Evolutionary conservation across 2,113 vertebrate genomes (phyloP).

Genomic region (Gyps fulvus): DNA sequence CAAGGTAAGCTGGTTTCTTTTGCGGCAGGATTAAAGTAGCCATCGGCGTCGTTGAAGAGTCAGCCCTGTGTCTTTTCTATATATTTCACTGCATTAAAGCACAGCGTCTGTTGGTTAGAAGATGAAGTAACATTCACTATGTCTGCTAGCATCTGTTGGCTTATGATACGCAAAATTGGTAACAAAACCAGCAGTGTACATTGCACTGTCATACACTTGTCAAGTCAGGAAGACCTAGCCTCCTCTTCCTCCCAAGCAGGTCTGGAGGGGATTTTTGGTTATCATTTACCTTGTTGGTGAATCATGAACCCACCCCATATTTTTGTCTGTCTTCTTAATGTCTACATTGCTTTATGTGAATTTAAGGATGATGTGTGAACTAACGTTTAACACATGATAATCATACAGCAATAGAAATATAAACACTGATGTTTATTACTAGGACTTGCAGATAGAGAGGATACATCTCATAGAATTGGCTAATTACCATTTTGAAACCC

Average conservation of each 20-base stretch:
- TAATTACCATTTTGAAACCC: not conserved
- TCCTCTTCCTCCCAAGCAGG: not conserved
- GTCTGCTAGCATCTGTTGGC: not conserved
- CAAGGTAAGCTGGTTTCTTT: not conserved
- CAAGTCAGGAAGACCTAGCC: not conserved
- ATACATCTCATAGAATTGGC: not conserved
- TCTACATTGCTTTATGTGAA: not conserved
- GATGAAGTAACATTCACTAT: not conserved
- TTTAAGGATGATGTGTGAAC: not conserved
- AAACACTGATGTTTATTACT: not conserved
- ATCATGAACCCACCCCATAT: not conserved
- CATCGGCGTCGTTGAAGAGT: fast-evolving
- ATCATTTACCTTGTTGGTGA: not conserved
- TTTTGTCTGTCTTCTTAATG: not conserved
- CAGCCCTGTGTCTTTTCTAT: fast-evolving
- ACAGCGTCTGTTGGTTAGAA: not conserved
- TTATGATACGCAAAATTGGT: fast-evolving
- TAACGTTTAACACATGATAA: not conserved
- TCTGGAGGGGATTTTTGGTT: not conserved
- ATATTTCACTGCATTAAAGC: not conserved
- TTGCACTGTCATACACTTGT: fast-evolving
- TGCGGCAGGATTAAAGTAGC: not conserved
- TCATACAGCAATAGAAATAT: not conserved
- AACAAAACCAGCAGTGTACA: fast-evolving
- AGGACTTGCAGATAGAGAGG: not conserved